Percentiles rank a stretch among this genome's conserved stretches.
These are phyloP conservation scores for Tapera naevia DNA, from an alignment of 2,797 vertebrate genomes.

Conservation along the genomic window DNA sequence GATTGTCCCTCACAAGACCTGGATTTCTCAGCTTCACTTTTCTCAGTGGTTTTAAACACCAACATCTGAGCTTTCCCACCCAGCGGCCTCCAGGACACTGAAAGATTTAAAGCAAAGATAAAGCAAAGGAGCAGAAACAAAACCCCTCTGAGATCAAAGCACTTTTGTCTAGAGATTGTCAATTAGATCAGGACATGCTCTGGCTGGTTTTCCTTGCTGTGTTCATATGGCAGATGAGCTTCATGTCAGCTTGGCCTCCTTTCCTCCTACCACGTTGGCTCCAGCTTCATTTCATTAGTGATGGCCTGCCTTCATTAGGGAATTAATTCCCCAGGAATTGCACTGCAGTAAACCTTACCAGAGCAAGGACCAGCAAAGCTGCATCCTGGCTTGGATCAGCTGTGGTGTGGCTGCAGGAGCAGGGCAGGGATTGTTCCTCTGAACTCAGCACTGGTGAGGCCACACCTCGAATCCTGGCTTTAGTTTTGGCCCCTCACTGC, in stretches of 20 bases:
- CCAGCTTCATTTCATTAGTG: slow-evolving; percentile 37
- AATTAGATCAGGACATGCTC: slow-evolving; percentile 32
- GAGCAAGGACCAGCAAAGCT: neutral
- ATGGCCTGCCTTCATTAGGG: slow-evolving; percentile 24
- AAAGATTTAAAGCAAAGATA: slow-evolving; percentile 4
- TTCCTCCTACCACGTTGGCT: neutral
- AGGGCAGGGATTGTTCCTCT: no score
- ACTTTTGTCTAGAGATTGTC: slow-evolving; percentile 11
- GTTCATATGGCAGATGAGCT: neutral
- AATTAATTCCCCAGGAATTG: slow-evolving; percentile 31
- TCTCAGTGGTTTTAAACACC: neutral
- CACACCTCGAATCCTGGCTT: no score
- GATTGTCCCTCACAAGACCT: neutral
- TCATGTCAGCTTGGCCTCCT: slow-evolving; percentile 36
- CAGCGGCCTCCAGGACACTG: neutral
- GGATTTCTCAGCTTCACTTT: neutral
- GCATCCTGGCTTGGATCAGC: neutral
- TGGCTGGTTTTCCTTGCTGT: neutral
- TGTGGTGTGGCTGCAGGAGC: no score
- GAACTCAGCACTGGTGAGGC: no score
- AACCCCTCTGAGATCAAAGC: slow-evolving; percentile 12
- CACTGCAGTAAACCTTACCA: neutral
- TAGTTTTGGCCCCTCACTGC: no score
- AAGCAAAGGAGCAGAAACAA: neutral
- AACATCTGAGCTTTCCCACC: neutral